Base-by-base conservation (phyloP, 2,797 vertebrate genomes). In the Miichthys miiuy region DNA sequence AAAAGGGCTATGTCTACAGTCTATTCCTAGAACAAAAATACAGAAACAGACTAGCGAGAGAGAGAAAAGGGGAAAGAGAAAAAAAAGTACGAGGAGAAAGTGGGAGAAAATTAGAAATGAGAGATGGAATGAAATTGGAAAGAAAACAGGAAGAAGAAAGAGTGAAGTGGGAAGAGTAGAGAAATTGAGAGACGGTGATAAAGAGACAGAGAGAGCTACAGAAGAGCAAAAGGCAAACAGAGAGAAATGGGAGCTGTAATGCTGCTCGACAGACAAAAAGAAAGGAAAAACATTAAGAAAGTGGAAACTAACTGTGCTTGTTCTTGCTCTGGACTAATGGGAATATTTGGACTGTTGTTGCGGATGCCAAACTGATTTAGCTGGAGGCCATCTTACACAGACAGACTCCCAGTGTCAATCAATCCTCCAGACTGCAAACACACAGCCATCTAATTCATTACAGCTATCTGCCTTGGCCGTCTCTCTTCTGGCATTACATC, bases 371-470 rank as follows among this genome's bases (percentile, higher is more conserved):
- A 86, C 85, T 84, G 88, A 90, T 89, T 90, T 89, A 84, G 88
- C 90, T 87, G 78, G 73, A 87, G 87, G 91, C 81, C 61, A 74
- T 82, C 80, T 81, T 78, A 68, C 84, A 77, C 79, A 86, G 73
- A 88, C 84, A 87, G 79, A 80, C 84, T 81, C 85, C 69, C 58
- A 51, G 80, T 91, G 92, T 92, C 92, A 90, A 90, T 92, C 90
- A 93, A 89, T 89, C 84, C 83, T 87, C 68, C 78, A 83, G 87
- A 85, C 87, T 84, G 84, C 87, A 91, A 90, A 90, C 88, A 91
- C 86, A 90, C 85, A 87, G 64, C 76, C 77, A 83, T 85, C 83
- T 90, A 85, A 88, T 90, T 90, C 87, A 88, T 89, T 91, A 90
- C 77, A 83, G 86, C 84, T 90, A 87, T 92, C 90, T 87, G 79